These are phyloP conservation scores for Arrhamphus sclerolepis DNA, from an alignment of 2,797 vertebrate genomes.

Conservation along the genomic window DNA sequence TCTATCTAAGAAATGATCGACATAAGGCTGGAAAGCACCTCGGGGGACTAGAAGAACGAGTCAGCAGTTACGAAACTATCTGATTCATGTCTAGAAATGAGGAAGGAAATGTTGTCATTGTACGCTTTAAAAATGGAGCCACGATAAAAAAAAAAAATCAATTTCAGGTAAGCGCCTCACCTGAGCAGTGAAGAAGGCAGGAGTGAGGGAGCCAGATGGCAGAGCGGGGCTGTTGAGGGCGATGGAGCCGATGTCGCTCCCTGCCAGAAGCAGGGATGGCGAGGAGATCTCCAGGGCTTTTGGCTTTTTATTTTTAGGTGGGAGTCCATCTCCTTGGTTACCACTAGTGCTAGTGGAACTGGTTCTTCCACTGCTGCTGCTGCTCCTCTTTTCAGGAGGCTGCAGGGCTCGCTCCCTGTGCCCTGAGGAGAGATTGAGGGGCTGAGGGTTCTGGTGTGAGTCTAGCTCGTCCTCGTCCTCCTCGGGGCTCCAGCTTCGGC, in stretches of 20 bases:
- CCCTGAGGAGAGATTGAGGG: conserved; percentile 93
- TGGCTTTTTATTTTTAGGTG: conserved; percentile 92
- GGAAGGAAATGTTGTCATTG: background rate
- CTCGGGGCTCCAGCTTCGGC: conserved; percentile 80
- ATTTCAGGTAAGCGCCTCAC: conserved; percentile 67
- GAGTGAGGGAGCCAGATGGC: conserved; percentile 92
- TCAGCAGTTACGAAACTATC: conserved; percentile 5
- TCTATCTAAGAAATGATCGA: background rate
- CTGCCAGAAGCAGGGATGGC: conserved; percentile 88
- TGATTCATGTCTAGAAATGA: conserved; percentile 18
- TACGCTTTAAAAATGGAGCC: background rate
- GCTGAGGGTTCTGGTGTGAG: conserved; percentile 77
- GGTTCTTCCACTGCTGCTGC: conserved; percentile 41
- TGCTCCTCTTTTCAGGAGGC: conserved; percentile 61
- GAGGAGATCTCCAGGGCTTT: conserved; percentile 92
- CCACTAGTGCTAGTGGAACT: conserved; percentile 54
- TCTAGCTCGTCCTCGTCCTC: conserved; percentile 71
- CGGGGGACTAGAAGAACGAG: conserved; percentile 3
- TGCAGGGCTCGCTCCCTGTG: conserved; percentile 87
- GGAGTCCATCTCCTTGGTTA: conserved; percentile 81
- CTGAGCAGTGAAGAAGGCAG: conserved; percentile 95
- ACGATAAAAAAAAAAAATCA: too few relatives aligned
- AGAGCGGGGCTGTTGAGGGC: conserved; percentile 94
- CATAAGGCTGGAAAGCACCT: conserved; percentile 19
- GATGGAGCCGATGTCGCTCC: conserved; percentile 91